phyloP scores from a whole-genome alignment of 23 tunicate genomes.

The Trididemnum clinides region DNA sequence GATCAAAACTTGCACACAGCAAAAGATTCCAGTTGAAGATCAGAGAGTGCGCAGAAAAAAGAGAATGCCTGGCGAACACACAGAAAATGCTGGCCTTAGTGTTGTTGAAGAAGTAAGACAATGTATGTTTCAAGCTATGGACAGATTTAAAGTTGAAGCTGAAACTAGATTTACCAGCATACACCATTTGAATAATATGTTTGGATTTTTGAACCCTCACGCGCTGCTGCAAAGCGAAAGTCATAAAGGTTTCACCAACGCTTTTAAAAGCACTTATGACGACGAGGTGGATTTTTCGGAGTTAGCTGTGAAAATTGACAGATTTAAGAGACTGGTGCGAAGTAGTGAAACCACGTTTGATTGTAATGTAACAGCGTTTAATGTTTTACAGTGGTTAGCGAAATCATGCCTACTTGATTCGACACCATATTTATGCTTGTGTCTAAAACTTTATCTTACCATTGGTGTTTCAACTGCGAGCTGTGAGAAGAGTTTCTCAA shows the following conservation, averaged over 20 bases:
- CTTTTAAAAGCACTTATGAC: slow-evolving; percentile 53
- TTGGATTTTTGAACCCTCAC: slow-evolving; percentile 51
- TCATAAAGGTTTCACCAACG: too few relatives aligned
- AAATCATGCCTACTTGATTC: slow-evolving; percentile 18
- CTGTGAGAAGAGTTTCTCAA: too few relatives aligned
- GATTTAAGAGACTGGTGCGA: too few relatives aligned
- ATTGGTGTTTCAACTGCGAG: too few relatives aligned
- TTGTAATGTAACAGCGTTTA: too few relatives aligned
- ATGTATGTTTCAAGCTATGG: slow-evolving; percentile 57
- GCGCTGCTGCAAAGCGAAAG: slow-evolving; percentile 62
- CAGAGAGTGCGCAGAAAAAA: too few relatives aligned
- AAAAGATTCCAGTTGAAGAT: too few relatives aligned
- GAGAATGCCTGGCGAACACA: too few relatives aligned
- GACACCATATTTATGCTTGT: slow-evolving; percentile 21
- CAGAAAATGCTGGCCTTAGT: slow-evolving; percentile 52
- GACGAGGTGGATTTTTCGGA: slow-evolving; percentile 46
- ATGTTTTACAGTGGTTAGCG: too few relatives aligned
- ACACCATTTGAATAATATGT: slow-evolving; percentile 46
- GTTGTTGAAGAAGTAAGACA: slow-evolving; percentile 55
- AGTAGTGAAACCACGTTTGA: slow-evolving; percentile 43
- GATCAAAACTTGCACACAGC: slow-evolving; percentile 52
- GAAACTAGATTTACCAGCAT: slow-evolving; percentile 52
- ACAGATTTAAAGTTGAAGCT: slow-evolving; percentile 53
- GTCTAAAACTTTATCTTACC: too few relatives aligned
- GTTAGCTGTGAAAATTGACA: too few relatives aligned